phyloP scores from a whole-genome alignment of 2,113 vertebrate species.

The Ascaphus truei region DNA sequence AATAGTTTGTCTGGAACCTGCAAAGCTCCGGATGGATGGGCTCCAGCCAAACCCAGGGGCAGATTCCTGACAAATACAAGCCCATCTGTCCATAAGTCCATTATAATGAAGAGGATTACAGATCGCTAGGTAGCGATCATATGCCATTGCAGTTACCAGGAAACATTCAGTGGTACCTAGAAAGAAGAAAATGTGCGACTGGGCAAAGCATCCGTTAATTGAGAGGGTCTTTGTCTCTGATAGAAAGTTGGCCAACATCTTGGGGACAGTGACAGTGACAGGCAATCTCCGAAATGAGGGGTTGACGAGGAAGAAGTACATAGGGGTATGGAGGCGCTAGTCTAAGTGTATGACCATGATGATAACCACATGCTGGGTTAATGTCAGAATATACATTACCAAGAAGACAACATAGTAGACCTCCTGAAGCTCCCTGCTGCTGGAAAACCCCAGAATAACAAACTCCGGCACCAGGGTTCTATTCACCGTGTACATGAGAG shows the following conservation, averaged over 20 bases:
- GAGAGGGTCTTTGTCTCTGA: not conserved
- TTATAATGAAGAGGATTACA: slow-evolving; percentile 11
- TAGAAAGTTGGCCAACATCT: not conserved
- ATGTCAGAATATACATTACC: not conserved
- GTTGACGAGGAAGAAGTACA: slow-evolving; percentile 14
- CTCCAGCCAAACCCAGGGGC: too few relatives aligned
- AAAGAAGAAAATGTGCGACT: not conserved
- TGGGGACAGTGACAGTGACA: not conserved
- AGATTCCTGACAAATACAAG: too few relatives aligned
- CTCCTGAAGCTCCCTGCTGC: not conserved
- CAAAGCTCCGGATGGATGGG: too few relatives aligned
- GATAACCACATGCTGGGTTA: slow-evolving; percentile 3
- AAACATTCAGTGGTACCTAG: not conserved
- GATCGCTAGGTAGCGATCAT: slow-evolving; percentile 9
- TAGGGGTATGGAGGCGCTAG: slow-evolving; percentile 8
- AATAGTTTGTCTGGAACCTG: too few relatives aligned
- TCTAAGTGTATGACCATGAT: not conserved
- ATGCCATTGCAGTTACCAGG: slow-evolving; percentile 4
- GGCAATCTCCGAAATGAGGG: slow-evolving; percentile 3
- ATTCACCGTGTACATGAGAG: not conserved
- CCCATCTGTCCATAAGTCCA: not conserved
- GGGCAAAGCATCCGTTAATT: not conserved
- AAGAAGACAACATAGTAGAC: not conserved
- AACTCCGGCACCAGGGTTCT: not conserved
- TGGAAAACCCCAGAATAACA: not conserved